Conservation (phyloP, 2,113 vertebrate species). For the Micronisus gabar region DNA sequence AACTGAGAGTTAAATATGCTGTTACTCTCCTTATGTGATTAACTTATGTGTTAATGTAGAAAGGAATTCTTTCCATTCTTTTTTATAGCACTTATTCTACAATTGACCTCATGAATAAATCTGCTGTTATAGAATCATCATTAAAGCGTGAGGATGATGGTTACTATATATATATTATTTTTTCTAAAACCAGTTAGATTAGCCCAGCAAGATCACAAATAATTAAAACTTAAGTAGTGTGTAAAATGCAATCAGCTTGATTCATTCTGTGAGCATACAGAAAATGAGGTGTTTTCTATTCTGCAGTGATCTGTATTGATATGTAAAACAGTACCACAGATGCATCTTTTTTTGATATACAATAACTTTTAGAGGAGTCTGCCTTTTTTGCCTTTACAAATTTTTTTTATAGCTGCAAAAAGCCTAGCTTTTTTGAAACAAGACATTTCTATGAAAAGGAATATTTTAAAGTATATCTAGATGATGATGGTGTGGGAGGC, state of each 20-base stretch:
- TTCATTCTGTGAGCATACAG: background rate
- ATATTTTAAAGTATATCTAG: background rate
- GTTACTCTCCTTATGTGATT: no score
- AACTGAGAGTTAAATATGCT: background rate
- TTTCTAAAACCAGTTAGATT: background rate
- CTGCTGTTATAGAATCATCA: background rate
- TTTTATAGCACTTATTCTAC: background rate
- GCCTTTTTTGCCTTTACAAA: background rate
- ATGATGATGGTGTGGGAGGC: background rate
- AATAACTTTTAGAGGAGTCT: background rate
- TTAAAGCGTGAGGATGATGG: background rate
- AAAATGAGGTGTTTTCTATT: background rate
- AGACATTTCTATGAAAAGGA: background rate
- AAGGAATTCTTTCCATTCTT: background rate
- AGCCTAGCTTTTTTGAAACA: background rate
- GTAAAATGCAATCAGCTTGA: background rate
- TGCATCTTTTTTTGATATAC: background rate
- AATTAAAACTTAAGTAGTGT: background rate
- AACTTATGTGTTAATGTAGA: background rate
- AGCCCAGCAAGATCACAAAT: background rate
- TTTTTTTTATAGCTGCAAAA: conserved; percentile 13
- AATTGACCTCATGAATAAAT: background rate
- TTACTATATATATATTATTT: background rate
- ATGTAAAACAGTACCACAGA: background rate
- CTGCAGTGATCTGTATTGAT: background rate